Conservation (phyloP, 2,888 invertebrate genomes). For the Macroteleia sp. region DNA sequence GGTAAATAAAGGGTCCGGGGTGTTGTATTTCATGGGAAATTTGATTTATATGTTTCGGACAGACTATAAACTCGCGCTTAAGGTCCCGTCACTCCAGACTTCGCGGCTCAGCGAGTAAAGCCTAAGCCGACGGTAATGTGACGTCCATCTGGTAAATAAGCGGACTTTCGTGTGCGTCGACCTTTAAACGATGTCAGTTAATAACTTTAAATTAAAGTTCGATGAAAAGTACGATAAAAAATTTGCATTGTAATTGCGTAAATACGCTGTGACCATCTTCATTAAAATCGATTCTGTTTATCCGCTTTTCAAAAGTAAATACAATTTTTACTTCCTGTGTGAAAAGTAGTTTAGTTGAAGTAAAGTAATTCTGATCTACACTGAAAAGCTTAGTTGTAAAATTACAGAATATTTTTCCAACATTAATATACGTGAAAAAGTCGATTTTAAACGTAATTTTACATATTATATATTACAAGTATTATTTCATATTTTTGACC, state of each 20-base stretch:
- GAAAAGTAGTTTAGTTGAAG: too few relatives aligned
- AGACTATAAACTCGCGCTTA: constrained; percentile 22
- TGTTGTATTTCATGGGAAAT: constrained; percentile 29
- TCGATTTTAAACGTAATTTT: too few relatives aligned
- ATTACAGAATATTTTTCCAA: too few relatives aligned
- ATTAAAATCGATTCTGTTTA: too few relatives aligned
- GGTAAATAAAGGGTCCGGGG: not conserved
- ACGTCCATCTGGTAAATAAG: constrained; percentile 73
- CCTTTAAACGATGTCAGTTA: constrained; percentile 42
- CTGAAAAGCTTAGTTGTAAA: too few relatives aligned
- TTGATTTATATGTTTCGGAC: constrained; percentile 18
- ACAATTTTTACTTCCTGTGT: too few relatives aligned
- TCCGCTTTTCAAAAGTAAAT: too few relatives aligned
- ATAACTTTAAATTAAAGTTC: constrained; percentile 14
- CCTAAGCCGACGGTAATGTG: constrained; percentile 75
- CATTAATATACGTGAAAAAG: too few relatives aligned
- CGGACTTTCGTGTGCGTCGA: constrained; percentile 52
- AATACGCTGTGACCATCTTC: not conserved
- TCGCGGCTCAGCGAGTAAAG: constrained; percentile 65
- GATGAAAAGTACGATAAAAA: not conserved
- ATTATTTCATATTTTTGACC: too few relatives aligned
- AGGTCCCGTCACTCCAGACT: constrained; percentile 53
- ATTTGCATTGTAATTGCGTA: not conserved
- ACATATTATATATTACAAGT: too few relatives aligned
- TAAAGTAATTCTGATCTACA: too few relatives aligned